Base-by-base conservation (phyloP, 2,797 vertebrate genomes). In the Coregonus sp. region DNA sequence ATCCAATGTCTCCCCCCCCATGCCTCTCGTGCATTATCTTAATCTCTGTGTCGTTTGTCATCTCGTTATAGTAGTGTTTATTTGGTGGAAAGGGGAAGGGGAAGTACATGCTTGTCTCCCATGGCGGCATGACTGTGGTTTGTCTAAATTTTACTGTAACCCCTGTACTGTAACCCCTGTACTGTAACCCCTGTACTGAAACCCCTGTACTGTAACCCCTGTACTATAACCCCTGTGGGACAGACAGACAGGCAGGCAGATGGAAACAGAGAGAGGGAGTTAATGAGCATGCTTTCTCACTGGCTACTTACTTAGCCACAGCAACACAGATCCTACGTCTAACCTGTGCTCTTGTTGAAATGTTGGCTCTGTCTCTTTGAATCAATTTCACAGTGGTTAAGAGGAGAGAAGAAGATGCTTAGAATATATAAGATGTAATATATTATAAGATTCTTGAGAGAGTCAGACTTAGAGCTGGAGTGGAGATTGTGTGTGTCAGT, bases 11-110 rank as follows among this genome's bases (percentile, higher is more conserved):
- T 15, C 2, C 16, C 12, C 33, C 33, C 25, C 47, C 5, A 25
- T n/a, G 2, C 66, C 47, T 16, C 76, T 52, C 59, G 3, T 75
- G 71, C 2, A 15, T 35, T 84, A 88, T 88, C 79, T 77, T 85
- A 82, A 88, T 89, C 81, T 4, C 75, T 56, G 47, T 74, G 76
- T 70, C 79, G 76, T 85, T 75, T 84, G 82, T 80, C 82, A 80
- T 86, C 80, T 81, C 73, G 74, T 52, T 74, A 40, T 70, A 35
- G 51, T 70, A 4, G 18, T 86, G 85, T 87, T 87, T 85, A 82
- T 72, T 85, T 63, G 75, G 15, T 20, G 56, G 52, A 47, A 47
- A 15, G 52, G 54, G n/a, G 54, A 4, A 59, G 33, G 75, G 75
- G 76, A 12, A 9, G 9, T 14, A 9, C 79, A 85, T 84, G 69